Percentiles rank a stretch among this genome's conserved stretches.
Evolutionary conservation across 2,113 vertebrate genomes (phyloP).

Genomic region (Notechis scutatus): DNA sequence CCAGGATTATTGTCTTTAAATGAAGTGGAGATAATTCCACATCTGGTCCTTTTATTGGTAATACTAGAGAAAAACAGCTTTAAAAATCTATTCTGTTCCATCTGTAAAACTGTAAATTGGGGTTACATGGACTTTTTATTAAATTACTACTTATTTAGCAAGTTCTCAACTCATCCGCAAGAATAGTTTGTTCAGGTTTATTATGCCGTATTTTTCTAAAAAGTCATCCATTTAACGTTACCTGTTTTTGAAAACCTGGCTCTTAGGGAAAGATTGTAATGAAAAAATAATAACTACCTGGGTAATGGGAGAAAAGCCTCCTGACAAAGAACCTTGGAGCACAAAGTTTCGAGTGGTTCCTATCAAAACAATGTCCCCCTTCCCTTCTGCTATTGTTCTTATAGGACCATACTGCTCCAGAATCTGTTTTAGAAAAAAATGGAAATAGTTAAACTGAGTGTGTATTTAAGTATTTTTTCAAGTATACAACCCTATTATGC

Average conservation of each 20-base stretch:
- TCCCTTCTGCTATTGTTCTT: constrained; percentile 91
- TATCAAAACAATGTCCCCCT: constrained; percentile 86
- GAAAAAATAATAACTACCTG: constrained; percentile 74
- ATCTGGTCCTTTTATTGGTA: constrained; percentile 9
- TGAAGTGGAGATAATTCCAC: neutral
- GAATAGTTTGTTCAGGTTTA: neutral
- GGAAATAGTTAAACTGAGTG: neutral
- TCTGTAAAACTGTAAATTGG: neutral
- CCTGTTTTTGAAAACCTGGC: neutral
- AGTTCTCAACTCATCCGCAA: neutral
- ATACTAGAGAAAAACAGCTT: neutral
- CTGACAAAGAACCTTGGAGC: constrained; percentile 86
- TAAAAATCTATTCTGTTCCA: neutral
- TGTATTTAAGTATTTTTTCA: constrained; percentile 3
- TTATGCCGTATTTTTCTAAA: neutral
- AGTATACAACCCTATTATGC: neutral
- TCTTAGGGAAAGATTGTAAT: neutral
- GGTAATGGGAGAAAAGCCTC: constrained; percentile 88
- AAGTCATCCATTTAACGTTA: neutral
- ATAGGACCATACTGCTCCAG: constrained; percentile 92
- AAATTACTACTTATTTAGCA: neutral
- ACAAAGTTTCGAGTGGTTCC: constrained; percentile 95
- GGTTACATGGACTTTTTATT: neutral
- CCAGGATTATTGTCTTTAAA: neutral
- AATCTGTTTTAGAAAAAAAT: constrained; percentile 73